These are phyloP conservation scores for Orthonevra nobilis DNA, from an alignment of 2,888 invertebrate genomes.

Conservation along the genomic window DNA sequence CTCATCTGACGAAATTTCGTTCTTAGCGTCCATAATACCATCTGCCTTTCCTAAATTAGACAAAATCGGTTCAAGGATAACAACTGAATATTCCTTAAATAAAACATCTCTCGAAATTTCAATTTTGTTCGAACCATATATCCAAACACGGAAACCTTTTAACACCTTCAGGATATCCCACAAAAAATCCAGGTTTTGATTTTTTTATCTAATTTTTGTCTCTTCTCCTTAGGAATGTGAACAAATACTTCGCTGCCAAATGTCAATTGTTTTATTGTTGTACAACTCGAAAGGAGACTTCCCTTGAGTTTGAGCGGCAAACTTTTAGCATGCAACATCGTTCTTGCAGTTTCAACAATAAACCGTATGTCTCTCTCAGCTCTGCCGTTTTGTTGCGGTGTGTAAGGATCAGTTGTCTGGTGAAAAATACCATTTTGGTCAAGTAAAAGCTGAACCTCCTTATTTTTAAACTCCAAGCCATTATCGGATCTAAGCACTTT, in stretches of 20 bases:
- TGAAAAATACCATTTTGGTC: conserved; percentile 9
- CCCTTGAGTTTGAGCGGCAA: conserved; percentile 1
- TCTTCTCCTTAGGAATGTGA: no score
- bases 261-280: background rate
- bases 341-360: no score
- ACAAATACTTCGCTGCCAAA: conserved; percentile 74
- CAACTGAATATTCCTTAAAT: conserved; percentile 8
- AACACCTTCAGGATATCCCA: conserved; percentile 6
- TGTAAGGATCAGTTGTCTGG: conserved; percentile 1
- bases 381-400: no score
- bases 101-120: no score
- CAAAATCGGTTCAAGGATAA: background rate
- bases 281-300: conserved; percentile 12
- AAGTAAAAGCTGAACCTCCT: background rate
- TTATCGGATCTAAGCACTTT: conserved; percentile 72
- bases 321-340: no score
- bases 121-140: conserved; percentile 19
- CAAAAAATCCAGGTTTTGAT: conserved; percentile 42
- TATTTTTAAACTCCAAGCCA: background rate
- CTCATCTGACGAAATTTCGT: background rate
- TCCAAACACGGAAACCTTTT: conserved; percentile 43
- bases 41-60: no score
- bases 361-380: no score
- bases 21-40: background rate
- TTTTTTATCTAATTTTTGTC: conserved; percentile 76